phyloP scores from a whole-genome alignment of 2,888 invertebrate species.

The Leptopilina syphax region DNA sequence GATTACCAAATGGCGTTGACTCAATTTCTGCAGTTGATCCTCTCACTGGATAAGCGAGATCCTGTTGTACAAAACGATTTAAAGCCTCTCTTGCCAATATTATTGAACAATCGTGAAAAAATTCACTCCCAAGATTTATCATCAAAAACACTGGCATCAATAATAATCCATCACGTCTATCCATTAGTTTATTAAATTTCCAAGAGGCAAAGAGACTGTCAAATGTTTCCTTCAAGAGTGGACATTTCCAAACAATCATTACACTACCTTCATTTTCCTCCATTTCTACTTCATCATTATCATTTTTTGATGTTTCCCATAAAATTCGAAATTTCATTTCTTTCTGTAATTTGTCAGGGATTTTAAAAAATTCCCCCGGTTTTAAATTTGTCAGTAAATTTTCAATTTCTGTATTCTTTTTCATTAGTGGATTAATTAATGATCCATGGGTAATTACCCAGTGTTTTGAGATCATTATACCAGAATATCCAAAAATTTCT shows the following conservation, averaged over 20 bases:
- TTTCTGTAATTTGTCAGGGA: conserved; percentile 46
- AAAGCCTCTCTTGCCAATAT: conserved; percentile 51
- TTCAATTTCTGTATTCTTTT: conserved; percentile 32
- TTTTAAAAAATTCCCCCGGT: conserved; percentile 55
- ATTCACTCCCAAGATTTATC: conserved; percentile 67
- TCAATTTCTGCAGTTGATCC: conserved; percentile 66
- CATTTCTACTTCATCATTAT: conserved; percentile 64
- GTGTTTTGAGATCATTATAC: conserved; percentile 78
- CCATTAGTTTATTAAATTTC: conserved; percentile 77
- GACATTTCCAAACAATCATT: conserved; percentile 79
- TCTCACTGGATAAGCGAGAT: conserved; percentile 56
- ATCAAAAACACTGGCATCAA: conserved; percentile 78
- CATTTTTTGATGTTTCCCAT: conserved; percentile 43
- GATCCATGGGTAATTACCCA: conserved; percentile 80
- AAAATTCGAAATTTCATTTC: conserved; percentile 55
- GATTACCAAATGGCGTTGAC: conserved; percentile 76
- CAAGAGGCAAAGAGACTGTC: conserved; percentile 78
- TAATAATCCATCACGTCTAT: conserved; percentile 76
- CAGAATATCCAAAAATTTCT: conserved; percentile 77
- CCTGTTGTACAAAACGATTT: conserved; percentile 51
- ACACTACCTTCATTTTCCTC: conserved; percentile 78
- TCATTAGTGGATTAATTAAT: conserved; percentile 77
- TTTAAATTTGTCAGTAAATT: conserved; percentile 49
- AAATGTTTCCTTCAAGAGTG: conserved; percentile 78
- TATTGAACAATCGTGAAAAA: conserved; percentile 39